Base-by-base conservation (phyloP, 2,797 vertebrate genomes). In the Sebastes glaucus region DNA sequence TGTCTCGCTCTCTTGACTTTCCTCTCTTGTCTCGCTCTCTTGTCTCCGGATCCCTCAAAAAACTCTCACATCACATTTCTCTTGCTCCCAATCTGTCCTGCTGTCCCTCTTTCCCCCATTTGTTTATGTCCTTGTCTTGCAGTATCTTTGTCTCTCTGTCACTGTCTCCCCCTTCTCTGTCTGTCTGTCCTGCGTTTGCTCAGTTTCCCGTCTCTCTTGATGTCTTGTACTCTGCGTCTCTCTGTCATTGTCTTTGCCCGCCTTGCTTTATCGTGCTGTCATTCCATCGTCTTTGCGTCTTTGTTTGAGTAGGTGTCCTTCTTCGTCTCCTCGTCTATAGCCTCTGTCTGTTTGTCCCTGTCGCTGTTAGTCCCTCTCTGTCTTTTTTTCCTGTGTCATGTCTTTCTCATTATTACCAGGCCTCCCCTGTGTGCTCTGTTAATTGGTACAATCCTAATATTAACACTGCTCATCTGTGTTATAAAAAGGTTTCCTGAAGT, bases 381-480 rank as follows among this genome's bases (percentile, higher is more conserved):
- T 87, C 81, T 84, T 74, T 61, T 78, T 56, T 87, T 69, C 74
- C 74, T 65, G 78, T 89, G 78, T 87, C 60, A 80, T 38, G 23
- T 76, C 75, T 52, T 83, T 83, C 86, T 89, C 88, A 90, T 94
- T 91, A 92, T 88, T 88, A 85, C 78, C 82, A 76, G 66, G 23
- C 25, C 80, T 93, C 91, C 89, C 92, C 28, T 87, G 92, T 91
- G 92, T 92, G n/a, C 59, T 72, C 65, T 22, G 76, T 78, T 93
- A 95, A 93, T 94, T 94, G 86, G 88, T 85, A 77, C 88, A 88
- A 76, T 86, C 78, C 90, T 93, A 92, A 92, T 92, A 92, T 93
- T 92, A 94, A 91, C 91, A 72, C 7, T 85, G 76, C 81, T 90
- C 78, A 75, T 91, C 71, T 87, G 55, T 61, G 66, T 81, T 85